Evolutionary conservation across 2,888 invertebrate species (phyloP).

Genomic region (Timandra comae): DNA sequence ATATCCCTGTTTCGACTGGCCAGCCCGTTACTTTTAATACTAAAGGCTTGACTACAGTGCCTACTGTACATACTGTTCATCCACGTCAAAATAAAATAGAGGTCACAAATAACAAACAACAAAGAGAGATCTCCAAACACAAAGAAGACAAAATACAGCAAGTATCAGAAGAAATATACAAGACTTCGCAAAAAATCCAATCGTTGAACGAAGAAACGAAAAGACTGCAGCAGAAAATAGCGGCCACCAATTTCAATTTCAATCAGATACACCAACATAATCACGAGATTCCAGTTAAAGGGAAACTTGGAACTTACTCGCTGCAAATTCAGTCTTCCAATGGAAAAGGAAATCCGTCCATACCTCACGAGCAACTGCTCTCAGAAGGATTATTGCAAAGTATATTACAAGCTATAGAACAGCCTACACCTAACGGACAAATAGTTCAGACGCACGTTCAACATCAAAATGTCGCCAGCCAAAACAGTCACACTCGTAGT

Average conservation of each 20-base stretch:
- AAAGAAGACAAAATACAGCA: conserved; percentile 46
- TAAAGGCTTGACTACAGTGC: conserved; percentile 45
- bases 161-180: conserved; percentile 55
- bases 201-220: conserved; percentile 58
- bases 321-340: conserved; percentile 86
- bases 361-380: conserved; percentile 85
- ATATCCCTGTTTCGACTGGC: conserved; percentile 37
- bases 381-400: conserved; percentile 88
- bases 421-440: conserved; percentile 56
- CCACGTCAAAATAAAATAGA: no score
- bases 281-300: conserved; percentile 67
- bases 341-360: conserved; percentile 57
- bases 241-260: conserved; percentile 42
- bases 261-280: conserved; percentile 30
- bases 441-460: conserved; percentile 9
- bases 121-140: conserved; percentile 42
- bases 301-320: conserved; percentile 80
- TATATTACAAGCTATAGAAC: conserved; percentile 88
- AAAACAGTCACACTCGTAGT: conserved; percentile 11
- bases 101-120: no score
- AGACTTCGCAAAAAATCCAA: conserved; percentile 60
- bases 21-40: conserved; percentile 43
- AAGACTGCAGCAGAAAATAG: conserved; percentile 59
- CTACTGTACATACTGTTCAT: conserved; percentile 40
- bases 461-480: conserved; percentile 9